Base-by-base conservation (phyloP, 2,113 vertebrate genomes). In the Thunnus thynnus region DNA sequence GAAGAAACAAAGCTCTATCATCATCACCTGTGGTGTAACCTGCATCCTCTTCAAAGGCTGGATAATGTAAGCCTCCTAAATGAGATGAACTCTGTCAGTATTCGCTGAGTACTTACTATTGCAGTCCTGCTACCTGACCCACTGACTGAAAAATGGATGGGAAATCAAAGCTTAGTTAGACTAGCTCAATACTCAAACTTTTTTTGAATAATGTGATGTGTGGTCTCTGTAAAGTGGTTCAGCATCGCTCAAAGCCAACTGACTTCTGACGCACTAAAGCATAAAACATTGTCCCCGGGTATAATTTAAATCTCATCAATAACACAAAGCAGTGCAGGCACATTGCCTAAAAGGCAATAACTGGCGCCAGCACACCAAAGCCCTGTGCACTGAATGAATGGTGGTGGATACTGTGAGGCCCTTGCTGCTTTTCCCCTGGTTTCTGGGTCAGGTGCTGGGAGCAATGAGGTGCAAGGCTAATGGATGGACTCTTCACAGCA, bases 401-500 rank as follows among this genome's bases (percentile, higher is more conserved):
- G 32, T 7, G 9, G 54, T 62, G 72, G 62, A 51, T 54, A 55
- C 83, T 77, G 76, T 18, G 44, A 82, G 30, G 73, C 60, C 68
- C 78, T 80, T 54, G 1, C 71, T 46, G 73, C 72, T 80, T 68
- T 73, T 46, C 62, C 58, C 65, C 55, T 58, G 83, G 80, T 93
- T 93, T 93, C 90, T 92, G 88, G 92, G 91, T 92, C 91, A 92
- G 87, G 83, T 52, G 79, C 65, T 77, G 27, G 74, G 83, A 86
- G 90, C 84, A 82, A 89, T 83, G 88, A 91, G 86, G 89, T 90
- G 88, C 83, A 73, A 81, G 84, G 85, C 86, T 92, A 91, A 94
- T 92, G 87, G 92, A 94, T 91, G 86, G 87, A 93, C 86, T 89
- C 84, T 87, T 94, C 90, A 92, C 87, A 91, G 86, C 77, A 87